These are phyloP conservation scores for Steinernema hermaphroditum DNA, from an alignment of 2,888 invertebrate genomes.

Conservation along the genomic window DNA sequence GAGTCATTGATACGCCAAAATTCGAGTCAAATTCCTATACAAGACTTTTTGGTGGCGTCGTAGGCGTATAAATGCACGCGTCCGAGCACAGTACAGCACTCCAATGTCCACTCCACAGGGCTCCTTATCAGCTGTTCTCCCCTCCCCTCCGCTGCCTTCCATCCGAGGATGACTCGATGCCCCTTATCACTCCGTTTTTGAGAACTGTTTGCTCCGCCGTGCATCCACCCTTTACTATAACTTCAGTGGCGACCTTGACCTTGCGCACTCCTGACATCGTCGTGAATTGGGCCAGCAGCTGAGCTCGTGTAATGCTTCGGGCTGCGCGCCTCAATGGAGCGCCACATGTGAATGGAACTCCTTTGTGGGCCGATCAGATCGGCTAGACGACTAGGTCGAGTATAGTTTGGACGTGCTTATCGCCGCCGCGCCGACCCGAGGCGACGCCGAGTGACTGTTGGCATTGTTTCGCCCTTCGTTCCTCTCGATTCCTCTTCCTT, in stretches of 20 bases:
- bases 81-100: neutral
- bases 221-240: neutral
- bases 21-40: too few species aligned
- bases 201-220: neutral
- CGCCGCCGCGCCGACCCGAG: neutral
- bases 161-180: neutral
- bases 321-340: too few species aligned
- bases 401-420: slow-evolving; percentile 21
- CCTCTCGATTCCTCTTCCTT: neutral
- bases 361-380: neutral
- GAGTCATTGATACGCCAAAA: too few species aligned
- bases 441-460: too few species aligned
- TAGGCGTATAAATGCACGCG: neutral
- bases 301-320: too few species aligned
- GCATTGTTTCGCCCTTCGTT: slow-evolving; percentile 26
- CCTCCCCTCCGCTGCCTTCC: neutral
- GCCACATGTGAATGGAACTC: too few species aligned
- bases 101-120: neutral
- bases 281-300: too few species aligned
- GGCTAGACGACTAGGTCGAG: slow-evolving; percentile 4
- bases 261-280: neutral
- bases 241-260: slow-evolving; percentile 7
- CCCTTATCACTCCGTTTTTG: slow-evolving; percentile 3
- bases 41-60: too few species aligned
- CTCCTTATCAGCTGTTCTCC: slow-evolving; percentile 24